Base-by-base conservation (phyloP, 2,888 invertebrate species). In the Conchocele bisecta region DNA sequence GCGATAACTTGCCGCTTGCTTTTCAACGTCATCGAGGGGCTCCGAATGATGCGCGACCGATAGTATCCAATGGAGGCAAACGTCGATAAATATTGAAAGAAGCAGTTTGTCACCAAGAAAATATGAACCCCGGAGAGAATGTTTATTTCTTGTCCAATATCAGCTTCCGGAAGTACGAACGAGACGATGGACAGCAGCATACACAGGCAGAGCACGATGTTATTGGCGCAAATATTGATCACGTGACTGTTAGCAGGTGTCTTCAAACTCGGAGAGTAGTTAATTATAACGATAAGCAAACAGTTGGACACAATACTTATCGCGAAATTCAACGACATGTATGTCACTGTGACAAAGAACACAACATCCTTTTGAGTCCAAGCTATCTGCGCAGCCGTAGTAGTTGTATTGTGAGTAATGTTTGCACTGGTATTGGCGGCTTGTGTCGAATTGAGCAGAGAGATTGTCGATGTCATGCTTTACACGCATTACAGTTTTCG, bases 241-340 rank as follows among this genome's bases (percentile, higher is more conserved):
- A 89, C 81, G 60, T 89, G 88, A 13, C 78, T 82, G 71, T 89
- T 89, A 24, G 89, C 88, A 2, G 89, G 89, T 6, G 89, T 88
- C 56, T 79, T 82, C 41, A 89, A 74, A 37, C 82, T 86, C n/a
- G 89, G 87, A 0, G 89, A 89, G 51, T 80, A 69, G 54, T 83
- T 79, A 9, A 88, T 86, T 13, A 87, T 86, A 20, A 83, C 24
- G 7, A 89, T 85, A 26, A 89, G 81, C 7, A 87, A 58, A 60
- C 73, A 60, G 61, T 75, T 78, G n/a, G 71, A 58, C 13, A 66
- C 59, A 13, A 63, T 15, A 7, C 78, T 72, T 1, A 74, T 53
- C 0, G 54, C 22, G 0, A 70, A 20, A 39, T 67, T 77, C 5
- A 70, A 33, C 11, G 56, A 31, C 13, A 73, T 41, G 22, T 67